Base-by-base conservation (phyloP, 1,140 invertebrate species). In the Drosophila elegans region DNA sequence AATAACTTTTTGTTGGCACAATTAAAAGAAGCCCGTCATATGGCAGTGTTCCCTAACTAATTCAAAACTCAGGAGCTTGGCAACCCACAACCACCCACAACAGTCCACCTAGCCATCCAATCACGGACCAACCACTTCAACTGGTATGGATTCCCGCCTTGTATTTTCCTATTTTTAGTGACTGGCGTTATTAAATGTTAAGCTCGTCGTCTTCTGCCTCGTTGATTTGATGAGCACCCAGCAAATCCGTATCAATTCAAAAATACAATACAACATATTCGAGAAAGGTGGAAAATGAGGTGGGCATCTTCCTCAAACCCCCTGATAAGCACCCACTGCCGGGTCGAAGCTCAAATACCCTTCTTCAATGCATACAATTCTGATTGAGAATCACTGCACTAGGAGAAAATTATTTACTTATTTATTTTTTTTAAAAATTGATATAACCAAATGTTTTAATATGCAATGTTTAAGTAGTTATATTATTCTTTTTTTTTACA, bases 131-230 rank as follows among this genome's bases (percentile, higher is more conserved):
- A 36, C 44, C 46, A 42, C 52, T 53, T 13, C 60, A 71, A 74
- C 82, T 83, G 83, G 79, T 89, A 63, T 32, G 66, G 61, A 72
- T 68, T 75, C 66, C 55, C 38, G 41, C 45, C 29, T 68, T 25
- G 39, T 41, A 56, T 13, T 73, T 61, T 67, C n/a, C 51, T 76
- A 77, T 75, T 76, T 77, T 76, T 80, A 68, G 75, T 74, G 67
- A 66, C 81, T 77, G 79, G 52, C 63, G 56, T 81, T 91, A 88
- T 91, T 91, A 88, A 91, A 88, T 81, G 82, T 84, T 73, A 91
- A 91, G 83, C 88, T 84, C 82, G 42, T 71, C 67, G 68, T 71
- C 67, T 88, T 91, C 77, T 69, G 80, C 83, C 54, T 88, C 83
- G 74, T 56, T 53, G 80, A 64, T 69, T 89, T 76, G 64, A 75